Conservation (phyloP, 2,113 vertebrate species). For the Melanerpes aurifrons region DNA sequence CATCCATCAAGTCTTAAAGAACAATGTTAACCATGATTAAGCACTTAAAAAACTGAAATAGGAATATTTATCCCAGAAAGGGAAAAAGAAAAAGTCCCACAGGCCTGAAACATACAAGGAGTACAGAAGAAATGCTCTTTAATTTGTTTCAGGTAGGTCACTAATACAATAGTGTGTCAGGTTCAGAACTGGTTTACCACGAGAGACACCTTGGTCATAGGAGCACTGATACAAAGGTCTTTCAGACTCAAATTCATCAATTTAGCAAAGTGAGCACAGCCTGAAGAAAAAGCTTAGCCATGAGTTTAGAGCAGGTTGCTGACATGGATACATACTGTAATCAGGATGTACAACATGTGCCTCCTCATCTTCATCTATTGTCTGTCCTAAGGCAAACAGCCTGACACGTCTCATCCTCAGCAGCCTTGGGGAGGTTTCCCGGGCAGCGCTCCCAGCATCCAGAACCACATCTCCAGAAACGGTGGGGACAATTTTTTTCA, state of each 20-base stretch:
- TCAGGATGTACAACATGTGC: neutral
- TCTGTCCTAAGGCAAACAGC: conserved; percentile 82
- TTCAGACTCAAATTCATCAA: neutral
- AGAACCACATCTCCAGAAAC: conserved; percentile 79
- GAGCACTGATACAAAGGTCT: neutral
- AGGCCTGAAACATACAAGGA: neutral
- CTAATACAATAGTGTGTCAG: neutral
- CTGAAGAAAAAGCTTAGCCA: neutral
- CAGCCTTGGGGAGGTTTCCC: conserved; percentile 83
- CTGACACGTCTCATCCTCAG: conserved; percentile 86
- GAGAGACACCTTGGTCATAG: neutral
- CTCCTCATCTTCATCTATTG: conserved; percentile 76
- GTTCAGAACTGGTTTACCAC: neutral
- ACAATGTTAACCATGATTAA: too few relatives aligned
- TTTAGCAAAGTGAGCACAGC: neutral
- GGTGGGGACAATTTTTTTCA: conserved; percentile 88
- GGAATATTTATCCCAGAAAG: neutral
- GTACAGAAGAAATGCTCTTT: neutral
- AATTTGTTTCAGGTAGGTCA: neutral
- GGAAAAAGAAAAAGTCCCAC: neutral
- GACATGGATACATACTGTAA: conserved; percentile 26
- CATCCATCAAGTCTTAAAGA: neutral
- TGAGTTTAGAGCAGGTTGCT: conserved; percentile 7
- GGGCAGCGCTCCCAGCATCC: conserved; percentile 66
- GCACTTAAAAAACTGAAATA: neutral